These are phyloP conservation scores for Paelopatides confundens DNA, from an alignment of 53 echinoderm and acorn worm genomes.

Conservation along the genomic window DNA sequence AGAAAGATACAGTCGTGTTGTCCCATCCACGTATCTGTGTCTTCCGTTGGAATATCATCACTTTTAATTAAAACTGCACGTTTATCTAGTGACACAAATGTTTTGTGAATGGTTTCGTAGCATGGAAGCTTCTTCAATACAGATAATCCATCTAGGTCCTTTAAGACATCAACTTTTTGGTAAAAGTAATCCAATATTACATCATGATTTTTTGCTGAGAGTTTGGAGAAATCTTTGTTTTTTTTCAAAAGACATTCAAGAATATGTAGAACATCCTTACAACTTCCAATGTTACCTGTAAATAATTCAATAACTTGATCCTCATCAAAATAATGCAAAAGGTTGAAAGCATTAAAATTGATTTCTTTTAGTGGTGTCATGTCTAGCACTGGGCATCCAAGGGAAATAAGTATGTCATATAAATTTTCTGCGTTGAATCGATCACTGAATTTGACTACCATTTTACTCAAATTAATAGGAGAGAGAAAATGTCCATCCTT, in stretches of 20 bases:
- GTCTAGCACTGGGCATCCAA: neutral
- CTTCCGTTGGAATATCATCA: neutral
- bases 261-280: neutral
- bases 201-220: neutral
- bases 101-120: neutral
- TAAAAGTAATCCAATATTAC: neutral
- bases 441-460: no score
- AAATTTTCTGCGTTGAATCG: no score
- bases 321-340: neutral
- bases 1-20: neutral
- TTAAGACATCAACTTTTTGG: no score
- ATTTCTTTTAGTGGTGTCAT: neutral
- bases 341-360: neutral
- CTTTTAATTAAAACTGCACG: neutral
- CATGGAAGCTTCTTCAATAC: slow-evolving; percentile 19
- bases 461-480: neutral
- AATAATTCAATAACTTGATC: neutral
- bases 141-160: neutral
- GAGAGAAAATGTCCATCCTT: neutral
- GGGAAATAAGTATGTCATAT: neutral
- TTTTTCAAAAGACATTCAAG: neutral
- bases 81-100: neutral
- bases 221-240: neutral
- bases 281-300: neutral
- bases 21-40: neutral